Conservation (phyloP, 2,888 invertebrate species). For the Adelphocoris suturalis region DNA sequence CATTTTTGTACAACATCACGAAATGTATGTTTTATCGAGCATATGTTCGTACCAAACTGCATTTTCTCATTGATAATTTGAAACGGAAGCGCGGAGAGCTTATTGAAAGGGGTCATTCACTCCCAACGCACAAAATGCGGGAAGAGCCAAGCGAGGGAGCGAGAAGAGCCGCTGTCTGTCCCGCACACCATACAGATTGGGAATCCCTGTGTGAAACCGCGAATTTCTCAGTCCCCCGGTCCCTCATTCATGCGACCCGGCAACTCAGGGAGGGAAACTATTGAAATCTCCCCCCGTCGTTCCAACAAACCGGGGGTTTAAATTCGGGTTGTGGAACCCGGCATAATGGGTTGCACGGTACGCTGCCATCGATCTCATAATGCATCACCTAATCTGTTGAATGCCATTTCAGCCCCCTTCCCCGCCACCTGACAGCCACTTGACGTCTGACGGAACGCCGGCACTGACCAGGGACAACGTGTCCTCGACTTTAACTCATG, state of each 20-base stretch:
- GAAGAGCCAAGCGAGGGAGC: not conserved
- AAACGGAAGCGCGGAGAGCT: not conserved
- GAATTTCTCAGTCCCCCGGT: slow-evolving; percentile 9
- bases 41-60: not conserved
- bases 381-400: slow-evolving; percentile 36
- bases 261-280: not conserved
- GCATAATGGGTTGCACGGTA: not conserved
- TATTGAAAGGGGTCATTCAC: not conserved
- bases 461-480: slow-evolving; percentile 15
- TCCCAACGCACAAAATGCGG: not conserved
- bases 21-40: no score
- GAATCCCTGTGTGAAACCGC: slow-evolving; percentile 6
- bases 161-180: not conserved
- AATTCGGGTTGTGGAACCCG: not conserved
- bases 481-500: slow-evolving; percentile 17
- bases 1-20: no score
- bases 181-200: slow-evolving; percentile 24
- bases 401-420: not conserved
- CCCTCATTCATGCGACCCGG: not conserved
- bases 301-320: not conserved
- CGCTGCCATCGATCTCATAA: slow-evolving; percentile 9
- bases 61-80: not conserved
- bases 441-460: slow-evolving; percentile 3
- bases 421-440: not conserved
- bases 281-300: not conserved